Evolutionary conservation across 2,888 invertebrate species (phyloP), one percentile per base, ranked within the genome.

Genomic region (Pandemis heparana): DNA sequence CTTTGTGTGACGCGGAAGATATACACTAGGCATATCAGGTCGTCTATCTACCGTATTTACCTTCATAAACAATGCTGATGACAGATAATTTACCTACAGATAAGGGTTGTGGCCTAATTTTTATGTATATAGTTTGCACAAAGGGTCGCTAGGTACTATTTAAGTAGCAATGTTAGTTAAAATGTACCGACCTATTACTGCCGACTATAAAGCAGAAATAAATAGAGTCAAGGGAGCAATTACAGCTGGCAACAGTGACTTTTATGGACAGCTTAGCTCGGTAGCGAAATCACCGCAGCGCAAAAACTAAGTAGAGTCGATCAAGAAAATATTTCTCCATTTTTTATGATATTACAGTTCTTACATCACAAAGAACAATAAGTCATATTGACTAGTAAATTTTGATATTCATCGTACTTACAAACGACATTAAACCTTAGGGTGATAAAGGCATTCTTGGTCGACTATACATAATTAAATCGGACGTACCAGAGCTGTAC

Each of bases 41-140:
- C 38, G 41, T 62, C 38, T 68, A 60, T 46, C 68, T 69, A 8
- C 43, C 46, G 14, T n/a, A n/a, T n/a, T n/a, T 7, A 68, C 9
- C 41, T n/a, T 48, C 5, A 4, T 32, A 32, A 38, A 23, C 14
- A 61, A 61, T 69, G 51, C 43, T 69, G 48, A 63, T 65, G 48
- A 7, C 46, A 51, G 12, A 12, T 51, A 5, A 39, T 51, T n/a
- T 16, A 38, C n/a, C 38, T 51, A 6, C 5, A 14, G 38, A 48
- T 65, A 53, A 51, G 7, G 64, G 14, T 14, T 48, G 18, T 48
- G 48, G 16, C 59, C 64, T 65, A 59, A 39, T 60, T 71, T 39
- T 46, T 32, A 70, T 56, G 48, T 53, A 43, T 38, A 48, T 39
- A 53, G n/a, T 59, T 68, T 46, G 70, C 38, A 46, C 16, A 32